Percentiles rank a stretch among this genome's conserved stretches.
phyloP scores from a whole-genome alignment of 2,113 vertebrate genomes.

The Tauraco erythrolophus region DNA sequence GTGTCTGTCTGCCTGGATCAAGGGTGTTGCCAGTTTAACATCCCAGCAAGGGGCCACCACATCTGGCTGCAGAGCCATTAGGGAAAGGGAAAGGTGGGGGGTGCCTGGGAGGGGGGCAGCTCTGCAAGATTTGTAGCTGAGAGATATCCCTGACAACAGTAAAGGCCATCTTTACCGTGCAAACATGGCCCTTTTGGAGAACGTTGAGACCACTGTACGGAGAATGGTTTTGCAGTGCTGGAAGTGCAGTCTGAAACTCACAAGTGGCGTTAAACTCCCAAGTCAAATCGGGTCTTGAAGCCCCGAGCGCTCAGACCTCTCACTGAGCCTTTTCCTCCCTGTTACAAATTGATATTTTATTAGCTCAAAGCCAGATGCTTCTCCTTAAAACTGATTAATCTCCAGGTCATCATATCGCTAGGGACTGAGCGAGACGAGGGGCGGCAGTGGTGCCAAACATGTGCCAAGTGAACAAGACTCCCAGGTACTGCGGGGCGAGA shows the following conservation, averaged over 20 bases:
- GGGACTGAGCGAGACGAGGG: neutral
- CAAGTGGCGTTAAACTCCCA: neutral
- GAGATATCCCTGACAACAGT: neutral
- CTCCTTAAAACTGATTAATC: slow-evolving; percentile 70
- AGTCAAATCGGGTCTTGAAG: slow-evolving; percentile 6
- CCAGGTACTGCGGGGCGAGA: neutral
- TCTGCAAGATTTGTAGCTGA: neutral
- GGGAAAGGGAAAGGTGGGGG: neutral
- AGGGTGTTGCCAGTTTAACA: slow-evolving; percentile 44
- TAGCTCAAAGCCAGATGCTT: slow-evolving; percentile 72
- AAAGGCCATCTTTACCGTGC: neutral
- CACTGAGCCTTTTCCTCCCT: slow-evolving; percentile 22
- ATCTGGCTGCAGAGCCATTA: slow-evolving; percentile 25
- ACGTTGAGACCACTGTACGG: neutral
- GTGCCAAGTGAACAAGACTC: neutral
- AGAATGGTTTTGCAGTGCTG: neutral
- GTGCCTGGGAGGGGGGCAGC: neutral
- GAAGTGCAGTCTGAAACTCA: neutral
- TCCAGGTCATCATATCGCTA: slow-evolving; percentile 46
- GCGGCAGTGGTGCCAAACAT: neutral
- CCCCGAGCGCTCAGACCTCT: neutral
- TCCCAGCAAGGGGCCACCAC: slow-evolving; percentile 58
- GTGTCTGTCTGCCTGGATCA: slow-evolving; percentile 61
- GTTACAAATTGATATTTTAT: slow-evolving; percentile 71
- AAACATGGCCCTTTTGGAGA: neutral